phyloP scores from a whole-genome alignment of 1,140 invertebrate species.

The Luehdorfia chinensis region DNA sequence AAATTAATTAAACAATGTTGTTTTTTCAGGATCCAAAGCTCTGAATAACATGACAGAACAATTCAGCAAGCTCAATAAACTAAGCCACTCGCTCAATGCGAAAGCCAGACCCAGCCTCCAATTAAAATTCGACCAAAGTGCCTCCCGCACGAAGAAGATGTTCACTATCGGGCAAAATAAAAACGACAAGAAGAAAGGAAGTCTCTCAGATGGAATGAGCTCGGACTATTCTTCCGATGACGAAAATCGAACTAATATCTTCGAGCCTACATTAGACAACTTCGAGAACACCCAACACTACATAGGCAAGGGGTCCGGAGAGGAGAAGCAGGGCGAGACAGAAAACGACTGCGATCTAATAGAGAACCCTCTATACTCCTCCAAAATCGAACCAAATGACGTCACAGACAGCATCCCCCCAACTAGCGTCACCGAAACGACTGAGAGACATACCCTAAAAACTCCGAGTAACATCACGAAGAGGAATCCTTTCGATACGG shows the following conservation, averaged over 20 bases:
- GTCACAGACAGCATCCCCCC: constrained; percentile 30
- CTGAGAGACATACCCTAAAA: constrained; percentile 40
- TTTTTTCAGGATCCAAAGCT: constrained; percentile 82
- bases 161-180: constrained; percentile 73
- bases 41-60: constrained; percentile 90
- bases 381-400: constrained; percentile 68
- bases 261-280: constrained; percentile 74
- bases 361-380: constrained; percentile 70
- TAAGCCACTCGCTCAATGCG: constrained; percentile 83
- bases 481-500: constrained; percentile 76
- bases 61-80: constrained; percentile 88
- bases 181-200: constrained; percentile 65
- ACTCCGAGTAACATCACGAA: constrained; percentile 60
- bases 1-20: no score
- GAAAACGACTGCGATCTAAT: constrained; percentile 64
- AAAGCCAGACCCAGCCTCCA: constrained; percentile 62
- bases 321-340: constrained; percentile 42
- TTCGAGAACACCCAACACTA: constrained; percentile 73
- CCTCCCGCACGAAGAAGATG: constrained; percentile 64
- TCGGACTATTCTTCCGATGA: constrained; percentile 74
- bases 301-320: constrained; percentile 44
- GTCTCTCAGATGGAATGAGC: constrained; percentile 69
- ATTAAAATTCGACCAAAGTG: constrained; percentile 59
- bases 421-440: constrained; percentile 20
- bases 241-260: constrained; percentile 72